Evolutionary conservation across 2,888 invertebrate genomes (phyloP).

Genomic region (Morpho deidamia): DNA sequence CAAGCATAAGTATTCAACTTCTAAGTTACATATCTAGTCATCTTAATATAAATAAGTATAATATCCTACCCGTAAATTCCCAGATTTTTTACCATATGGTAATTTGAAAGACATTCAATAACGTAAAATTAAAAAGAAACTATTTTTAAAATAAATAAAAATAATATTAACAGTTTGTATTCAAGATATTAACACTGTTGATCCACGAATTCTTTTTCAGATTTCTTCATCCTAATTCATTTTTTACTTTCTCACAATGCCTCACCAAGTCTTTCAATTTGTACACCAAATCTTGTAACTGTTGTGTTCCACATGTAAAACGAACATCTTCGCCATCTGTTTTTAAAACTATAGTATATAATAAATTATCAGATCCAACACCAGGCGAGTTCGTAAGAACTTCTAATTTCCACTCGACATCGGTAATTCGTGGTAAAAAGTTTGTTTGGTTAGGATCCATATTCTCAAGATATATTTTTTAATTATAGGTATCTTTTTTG

Average conservation of each 20-base stretch:
- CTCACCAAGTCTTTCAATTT: conserved; percentile 81
- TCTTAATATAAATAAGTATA: no score
- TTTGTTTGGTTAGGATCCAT: conserved; percentile 26
- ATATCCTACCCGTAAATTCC: no score
- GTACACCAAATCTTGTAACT: conserved; percentile 82
- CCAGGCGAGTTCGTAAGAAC: conserved; percentile 62
- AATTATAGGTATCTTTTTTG: no score
- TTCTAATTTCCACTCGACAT: conserved; percentile 81
- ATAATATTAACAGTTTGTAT: no score
- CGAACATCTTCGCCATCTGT: conserved; percentile 69
- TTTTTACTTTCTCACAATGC: conserved; percentile 78
- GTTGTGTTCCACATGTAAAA: conserved; percentile 80
- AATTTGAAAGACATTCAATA: no score
- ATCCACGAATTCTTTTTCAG: not conserved
- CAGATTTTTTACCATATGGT: no score
- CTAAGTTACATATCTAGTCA: no score
- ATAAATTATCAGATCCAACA: conserved; percentile 58
- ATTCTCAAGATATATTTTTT: not conserved
- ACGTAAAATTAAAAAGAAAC: no score
- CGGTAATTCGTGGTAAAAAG: conserved; percentile 72
- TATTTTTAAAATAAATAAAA: no score
- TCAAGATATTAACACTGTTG: no score
- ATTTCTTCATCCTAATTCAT: conserved; percentile 40
- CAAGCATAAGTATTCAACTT: no score
- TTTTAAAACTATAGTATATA: conserved; percentile 63